A percentile compares a stretch with the other conserved stretches of the same genome.
phyloP scores from a whole-genome alignment of 2,888 invertebrate species.

The Nymphalis c-album region DNA sequence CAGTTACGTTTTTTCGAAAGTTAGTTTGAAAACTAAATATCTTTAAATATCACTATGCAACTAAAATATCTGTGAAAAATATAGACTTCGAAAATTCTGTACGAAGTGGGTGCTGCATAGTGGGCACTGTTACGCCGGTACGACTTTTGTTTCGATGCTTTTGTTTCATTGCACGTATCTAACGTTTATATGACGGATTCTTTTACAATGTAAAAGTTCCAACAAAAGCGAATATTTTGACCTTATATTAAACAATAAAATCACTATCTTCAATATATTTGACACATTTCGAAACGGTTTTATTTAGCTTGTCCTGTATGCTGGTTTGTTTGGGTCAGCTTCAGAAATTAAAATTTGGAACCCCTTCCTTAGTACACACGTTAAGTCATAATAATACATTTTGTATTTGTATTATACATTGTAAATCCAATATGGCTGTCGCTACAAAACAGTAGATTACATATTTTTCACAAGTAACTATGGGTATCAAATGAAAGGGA shows the following conservation, averaged over 20 bases:
- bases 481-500: no score
- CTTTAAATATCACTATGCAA: constrained; percentile 2
- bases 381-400: no score
- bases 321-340: no score
- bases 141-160: background rate
- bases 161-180: background rate
- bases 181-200: background rate
- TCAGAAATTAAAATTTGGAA: no score
- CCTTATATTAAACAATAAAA: background rate
- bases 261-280: no score
- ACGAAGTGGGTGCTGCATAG: background rate
- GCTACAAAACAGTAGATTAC: no score
- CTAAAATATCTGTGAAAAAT: background rate
- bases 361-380: no score
- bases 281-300: no score
- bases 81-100: background rate
- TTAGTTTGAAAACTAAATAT: background rate
- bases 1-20: background rate
- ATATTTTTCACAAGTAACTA: no score
- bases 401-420: no score
- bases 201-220: background rate
- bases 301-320: no score
- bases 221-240: background rate
- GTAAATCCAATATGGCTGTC: no score
- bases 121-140: background rate